Conservation (phyloP, 2,113 vertebrate genomes). For the Dendropsophus ebraccatus region DNA sequence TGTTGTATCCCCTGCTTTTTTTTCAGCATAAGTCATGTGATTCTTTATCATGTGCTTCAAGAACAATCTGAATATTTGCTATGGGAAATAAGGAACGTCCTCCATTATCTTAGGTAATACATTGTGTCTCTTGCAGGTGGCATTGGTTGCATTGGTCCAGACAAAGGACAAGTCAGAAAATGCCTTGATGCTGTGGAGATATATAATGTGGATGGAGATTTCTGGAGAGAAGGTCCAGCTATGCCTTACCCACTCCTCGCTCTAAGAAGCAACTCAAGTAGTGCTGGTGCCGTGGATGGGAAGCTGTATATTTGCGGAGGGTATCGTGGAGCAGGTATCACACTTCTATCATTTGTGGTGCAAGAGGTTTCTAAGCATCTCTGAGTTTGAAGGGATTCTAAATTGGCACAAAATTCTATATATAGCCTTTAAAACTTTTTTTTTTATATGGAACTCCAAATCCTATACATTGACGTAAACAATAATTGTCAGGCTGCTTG, state of each 20-base stretch:
- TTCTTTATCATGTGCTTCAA: too few relatives aligned
- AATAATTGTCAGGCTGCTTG: neutral
- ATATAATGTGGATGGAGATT: constrained; percentile 89
- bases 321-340: constrained; percentile 91
- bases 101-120: neutral
- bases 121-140: constrained; percentile 77
- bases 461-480: neutral
- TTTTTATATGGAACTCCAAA: neutral
- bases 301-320: constrained; percentile 94
- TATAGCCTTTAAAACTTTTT: neutral
- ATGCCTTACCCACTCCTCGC: constrained; percentile 87
- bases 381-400: too few relatives aligned
- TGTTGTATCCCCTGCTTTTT: too few relatives aligned
- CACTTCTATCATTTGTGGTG: neutral
- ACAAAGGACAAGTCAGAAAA: constrained; percentile 89
- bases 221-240: constrained; percentile 88
- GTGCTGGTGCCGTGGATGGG: constrained; percentile 84
- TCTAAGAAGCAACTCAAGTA: constrained; percentile 82
- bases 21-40: too few relatives aligned
- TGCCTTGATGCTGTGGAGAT: constrained; percentile 92
- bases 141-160: constrained; percentile 88
- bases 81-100: too few relatives aligned
- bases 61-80: too few relatives aligned
- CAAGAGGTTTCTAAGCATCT: neutral
- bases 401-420: too few relatives aligned